Evolutionary conservation across 2,888 invertebrate genomes (phyloP).

Genomic region (Plebejus anna): DNA sequence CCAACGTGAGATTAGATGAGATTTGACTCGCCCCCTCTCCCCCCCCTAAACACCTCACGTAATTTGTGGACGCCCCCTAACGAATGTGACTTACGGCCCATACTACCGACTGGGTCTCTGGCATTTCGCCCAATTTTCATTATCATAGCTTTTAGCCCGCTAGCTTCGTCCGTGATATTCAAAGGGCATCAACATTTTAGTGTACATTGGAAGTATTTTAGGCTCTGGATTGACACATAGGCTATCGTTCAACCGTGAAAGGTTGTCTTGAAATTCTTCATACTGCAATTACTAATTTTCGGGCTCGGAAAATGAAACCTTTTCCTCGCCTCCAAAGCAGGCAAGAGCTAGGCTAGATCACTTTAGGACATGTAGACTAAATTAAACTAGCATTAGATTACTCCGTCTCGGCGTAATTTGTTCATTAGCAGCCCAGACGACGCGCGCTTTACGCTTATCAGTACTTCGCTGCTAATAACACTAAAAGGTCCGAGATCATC

Average conservation of each 20-base stretch:
- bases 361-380: not conserved
- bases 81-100: not conserved
- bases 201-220: not conserved
- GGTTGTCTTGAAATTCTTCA: not conserved
- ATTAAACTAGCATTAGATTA: conserved; percentile 7
- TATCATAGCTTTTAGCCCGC: conserved; percentile 5
- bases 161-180: conserved; percentile 6
- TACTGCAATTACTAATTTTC: not conserved
- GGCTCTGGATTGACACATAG: not conserved
- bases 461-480: not conserved
- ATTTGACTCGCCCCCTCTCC: too few species aligned
- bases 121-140: conserved; percentile 25
- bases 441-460: not conserved
- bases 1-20: too few species aligned
- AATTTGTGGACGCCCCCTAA: not conserved
- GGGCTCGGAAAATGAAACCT: not conserved
- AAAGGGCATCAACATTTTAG: not conserved
- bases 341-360: not conserved
- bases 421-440: conserved; percentile 20
- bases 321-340: not conserved
- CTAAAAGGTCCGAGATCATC: not conserved
- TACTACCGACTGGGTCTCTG: not conserved
- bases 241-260: not conserved
- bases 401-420: conserved; percentile 1
- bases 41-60: too few species aligned